phyloP scores from a whole-genome alignment of 2,888 invertebrate genomes.

The Philereme vetulata region DNA sequence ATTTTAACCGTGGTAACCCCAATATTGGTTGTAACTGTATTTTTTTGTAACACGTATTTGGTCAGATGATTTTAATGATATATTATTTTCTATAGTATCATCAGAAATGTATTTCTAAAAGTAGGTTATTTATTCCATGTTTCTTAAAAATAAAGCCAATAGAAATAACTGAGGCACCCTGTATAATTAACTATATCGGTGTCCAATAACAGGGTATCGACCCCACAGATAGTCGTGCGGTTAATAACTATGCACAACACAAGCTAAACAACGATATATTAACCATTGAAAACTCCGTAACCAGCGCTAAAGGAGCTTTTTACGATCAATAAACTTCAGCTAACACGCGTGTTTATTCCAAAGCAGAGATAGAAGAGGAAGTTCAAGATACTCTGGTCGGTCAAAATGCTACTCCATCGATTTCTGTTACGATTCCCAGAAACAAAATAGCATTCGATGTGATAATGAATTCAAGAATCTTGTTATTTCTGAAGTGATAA shows the following conservation, averaged over 20 bases:
- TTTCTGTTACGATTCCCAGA: slow-evolving; percentile 61
- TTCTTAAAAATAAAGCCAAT: neutral
- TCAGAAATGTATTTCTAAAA: too few relatives aligned
- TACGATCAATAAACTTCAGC: slow-evolving; percentile 44
- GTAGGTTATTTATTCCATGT: too few relatives aligned
- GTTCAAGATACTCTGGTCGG: slow-evolving; percentile 50
- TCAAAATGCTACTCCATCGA: slow-evolving; percentile 62
- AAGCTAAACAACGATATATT: slow-evolving; percentile 60
- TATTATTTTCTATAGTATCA: too few relatives aligned
- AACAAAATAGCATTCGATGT: slow-evolving; percentile 62
- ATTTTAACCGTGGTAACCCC: too few relatives aligned
- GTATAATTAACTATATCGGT: slow-evolving; percentile 22
- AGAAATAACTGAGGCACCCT: slow-evolving; percentile 4
- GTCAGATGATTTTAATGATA: too few relatives aligned
- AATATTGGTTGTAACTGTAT: too few relatives aligned
- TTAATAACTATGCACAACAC: slow-evolving; percentile 64
- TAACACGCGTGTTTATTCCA: slow-evolving; percentile 36
- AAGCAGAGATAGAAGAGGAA: slow-evolving; percentile 47
- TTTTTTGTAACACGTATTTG: too few relatives aligned
- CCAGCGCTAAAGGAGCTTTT: slow-evolving; percentile 55
- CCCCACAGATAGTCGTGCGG: slow-evolving; percentile 32
- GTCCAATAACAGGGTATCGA: slow-evolving; percentile 30
- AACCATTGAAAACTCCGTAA: slow-evolving; percentile 58
- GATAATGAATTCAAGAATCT: slow-evolving; percentile 45
- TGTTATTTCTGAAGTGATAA: slow-evolving; percentile 1